Conservation (phyloP, 2,888 invertebrate species). For the Ochropleura leucogaster region DNA sequence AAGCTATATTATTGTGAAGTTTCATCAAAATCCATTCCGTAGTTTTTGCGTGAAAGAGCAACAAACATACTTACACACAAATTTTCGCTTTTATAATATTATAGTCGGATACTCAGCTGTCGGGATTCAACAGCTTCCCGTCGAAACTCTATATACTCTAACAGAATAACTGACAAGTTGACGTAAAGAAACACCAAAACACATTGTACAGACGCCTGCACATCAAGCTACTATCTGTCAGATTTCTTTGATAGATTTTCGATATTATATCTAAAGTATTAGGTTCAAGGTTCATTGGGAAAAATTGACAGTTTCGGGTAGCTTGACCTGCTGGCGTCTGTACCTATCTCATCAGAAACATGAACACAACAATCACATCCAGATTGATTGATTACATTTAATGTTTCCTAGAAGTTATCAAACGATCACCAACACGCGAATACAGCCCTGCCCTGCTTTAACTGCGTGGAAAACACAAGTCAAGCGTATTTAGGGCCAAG, state of each 20-base stretch:
- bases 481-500: constrained; percentile 3
- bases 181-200: constrained; percentile 7
- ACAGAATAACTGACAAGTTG: constrained; percentile 8
- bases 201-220: too few relatives aligned
- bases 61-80: too few relatives aligned
- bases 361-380: constrained; percentile 12
- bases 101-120: not conserved
- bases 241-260: too few relatives aligned
- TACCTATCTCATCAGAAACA: constrained; percentile 18
- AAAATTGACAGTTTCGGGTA: too few relatives aligned
- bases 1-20: too few relatives aligned
- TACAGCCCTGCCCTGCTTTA: constrained; percentile 20
- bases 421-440: constrained; percentile 33
- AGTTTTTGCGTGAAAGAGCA: too few relatives aligned
- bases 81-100: too few relatives aligned
- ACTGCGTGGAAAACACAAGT: constrained; percentile 9
- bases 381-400: constrained; percentile 45
- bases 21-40: too few relatives aligned
- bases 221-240: too few relatives aligned
- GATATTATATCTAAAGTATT: too few relatives aligned
- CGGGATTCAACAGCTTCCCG: not conserved
- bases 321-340: too few relatives aligned
- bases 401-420: constrained; percentile 39
- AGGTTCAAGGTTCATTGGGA: too few relatives aligned
- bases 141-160: not conserved